Evolutionary conservation across 2,888 invertebrate species (phyloP), one percentile per base, ranked within the genome.

Genomic region (Nemapogon koenigi): DNA sequence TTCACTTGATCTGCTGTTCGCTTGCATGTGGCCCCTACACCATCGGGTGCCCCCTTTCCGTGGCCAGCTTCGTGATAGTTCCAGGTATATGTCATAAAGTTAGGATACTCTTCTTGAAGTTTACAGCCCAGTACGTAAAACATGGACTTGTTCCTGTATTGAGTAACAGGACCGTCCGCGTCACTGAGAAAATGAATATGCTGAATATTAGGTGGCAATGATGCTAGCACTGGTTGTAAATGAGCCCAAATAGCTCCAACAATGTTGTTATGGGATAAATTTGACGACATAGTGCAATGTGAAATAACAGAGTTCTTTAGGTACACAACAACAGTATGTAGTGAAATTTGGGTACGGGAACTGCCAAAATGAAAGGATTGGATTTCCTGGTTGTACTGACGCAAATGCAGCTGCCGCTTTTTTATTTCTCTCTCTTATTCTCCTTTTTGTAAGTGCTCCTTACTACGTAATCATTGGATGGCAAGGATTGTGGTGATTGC

Each of bases 291-390:
- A 41, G 55, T 53, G 43, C 55, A 55, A 26, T 51, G 18, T 25
- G 46, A 51, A 26, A 11, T 41, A 10, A 30, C 30, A 29, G 44
- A 46, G 19, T 45, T 30, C 36, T 44, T 46, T 29, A 41, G 28
- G 37, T 62, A 62, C 4, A 57, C 43, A 4, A 62, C 54, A 10
- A 57, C 59, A 19, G 61, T 62, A 43, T 66, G 62, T 10, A 64
- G 41, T 38, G 55, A 54, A 15, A 46, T 41, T 43, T 49, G 50
- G 7, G 40, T 43, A 1, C 57, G 36, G 10, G 57, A 58, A 17
- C 57, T 59, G 7, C 60, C 57, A 45, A 57, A 59, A 47, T 60
- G 60, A 30, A 53, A 49, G 3, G 49, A 38, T 45, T 67, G 61
- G 3, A 62, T 58, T 49, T 65, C 62, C 37, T 49, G 35, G 29